These are phyloP conservation scores for Eira barbara DNA, from an alignment of 2,113 vertebrate genomes.

Conservation along the genomic window DNA sequence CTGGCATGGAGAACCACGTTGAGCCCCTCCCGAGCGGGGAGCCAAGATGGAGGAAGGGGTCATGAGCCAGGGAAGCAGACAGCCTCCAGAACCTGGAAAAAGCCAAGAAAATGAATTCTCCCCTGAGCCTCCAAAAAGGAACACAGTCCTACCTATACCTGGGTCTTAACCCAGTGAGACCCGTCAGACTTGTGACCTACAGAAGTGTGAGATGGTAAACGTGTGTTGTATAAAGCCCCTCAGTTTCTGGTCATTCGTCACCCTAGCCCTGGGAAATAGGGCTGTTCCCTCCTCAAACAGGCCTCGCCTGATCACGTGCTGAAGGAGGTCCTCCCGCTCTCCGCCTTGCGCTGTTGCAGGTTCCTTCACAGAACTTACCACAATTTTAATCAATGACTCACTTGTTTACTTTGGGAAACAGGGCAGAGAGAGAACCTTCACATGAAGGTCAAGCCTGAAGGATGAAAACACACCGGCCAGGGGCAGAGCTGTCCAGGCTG, in stretches of 20 bases:
- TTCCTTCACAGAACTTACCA: neutral
- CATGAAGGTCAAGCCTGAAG: neutral
- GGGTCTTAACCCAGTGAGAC: neutral
- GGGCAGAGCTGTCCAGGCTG: neutral
- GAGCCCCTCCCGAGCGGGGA: too few relatives aligned
- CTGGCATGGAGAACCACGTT: too few relatives aligned
- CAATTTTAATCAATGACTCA: neutral
- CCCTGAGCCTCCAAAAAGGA: neutral
- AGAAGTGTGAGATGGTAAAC: neutral
- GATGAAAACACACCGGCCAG: neutral
- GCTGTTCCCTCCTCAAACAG: too few relatives aligned
- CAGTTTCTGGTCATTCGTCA: rapidly evolving
- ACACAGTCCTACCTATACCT: neutral
- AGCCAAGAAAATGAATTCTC: neutral
- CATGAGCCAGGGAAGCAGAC: neutral
- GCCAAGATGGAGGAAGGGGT: neutral
- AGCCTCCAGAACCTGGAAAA: neutral
- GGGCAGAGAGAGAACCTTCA: too few relatives aligned
- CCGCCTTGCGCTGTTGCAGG: neutral
- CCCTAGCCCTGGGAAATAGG: neutral
- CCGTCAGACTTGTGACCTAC: neutral
- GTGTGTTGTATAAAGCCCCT: neutral
- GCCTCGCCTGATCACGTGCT: neutral
- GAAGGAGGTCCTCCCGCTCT: neutral
- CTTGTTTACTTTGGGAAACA: neutral